Conservation (phyloP, 1,140 invertebrate genomes). For the Protaetia brevitarsis region DNA sequence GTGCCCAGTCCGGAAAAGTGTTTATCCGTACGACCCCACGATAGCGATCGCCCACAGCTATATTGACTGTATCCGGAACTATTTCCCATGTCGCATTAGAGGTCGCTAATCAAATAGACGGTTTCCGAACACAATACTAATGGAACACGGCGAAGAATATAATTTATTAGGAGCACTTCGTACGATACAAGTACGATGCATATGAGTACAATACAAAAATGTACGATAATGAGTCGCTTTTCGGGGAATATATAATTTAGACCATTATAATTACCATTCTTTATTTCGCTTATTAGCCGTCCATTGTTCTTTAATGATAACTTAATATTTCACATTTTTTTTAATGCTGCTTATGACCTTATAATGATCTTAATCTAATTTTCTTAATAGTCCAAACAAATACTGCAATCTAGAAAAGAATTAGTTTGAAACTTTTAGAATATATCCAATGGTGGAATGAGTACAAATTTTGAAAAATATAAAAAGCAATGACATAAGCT, state of each 20-base stretch:
- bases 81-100: conserved; percentile 28
- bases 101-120: conserved; percentile 28
- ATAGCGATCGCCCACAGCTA: conserved; percentile 28
- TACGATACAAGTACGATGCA: neutral
- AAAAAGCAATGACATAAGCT: too few relatives aligned
- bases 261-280: neutral
- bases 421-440: too few relatives aligned
- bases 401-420: too few relatives aligned
- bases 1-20: conserved; percentile 25
- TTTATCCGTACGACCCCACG: conserved; percentile 25
- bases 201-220: neutral
- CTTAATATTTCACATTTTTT: too few relatives aligned
- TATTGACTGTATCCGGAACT: conserved; percentile 30
- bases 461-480: too few relatives aligned
- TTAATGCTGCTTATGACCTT: neutral
- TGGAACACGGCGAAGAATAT: conserved; percentile 14
- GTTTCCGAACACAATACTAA: conserved; percentile 22
- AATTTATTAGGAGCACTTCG: neutral
- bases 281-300: neutral
- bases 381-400: too few relatives aligned
- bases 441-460: too few relatives aligned
- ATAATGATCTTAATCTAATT: too few relatives aligned
- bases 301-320: neutral
- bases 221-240: neutral
- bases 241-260: neutral